Base-by-base conservation (phyloP, 2,113 vertebrate species). In the Oncorhynchus nerka region DNA sequence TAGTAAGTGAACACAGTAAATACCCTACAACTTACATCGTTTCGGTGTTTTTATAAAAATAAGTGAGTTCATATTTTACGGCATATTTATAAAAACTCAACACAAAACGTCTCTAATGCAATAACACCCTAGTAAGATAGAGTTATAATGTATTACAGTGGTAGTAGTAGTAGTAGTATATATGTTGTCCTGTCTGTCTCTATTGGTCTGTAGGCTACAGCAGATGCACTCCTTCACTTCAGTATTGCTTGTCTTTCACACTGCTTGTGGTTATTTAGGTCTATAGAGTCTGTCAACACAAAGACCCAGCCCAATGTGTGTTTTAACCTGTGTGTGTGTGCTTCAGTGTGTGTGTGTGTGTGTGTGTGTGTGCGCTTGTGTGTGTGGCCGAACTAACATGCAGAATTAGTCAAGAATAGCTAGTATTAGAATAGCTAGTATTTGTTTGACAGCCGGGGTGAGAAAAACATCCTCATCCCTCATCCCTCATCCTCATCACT, bases 41-140 rank as follows among this genome's bases (percentile, higher is more conserved):
- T 81, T 81, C 81, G 80, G 79, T 34, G 34, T 34, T 74, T 83
- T 91, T 91, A 91, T 84, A 92, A 91, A 92, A 93, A 93, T 90
- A 92, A 90, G 88, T 91, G 89, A 90, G 83, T 81, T 83, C 80
- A 89, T 85, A 80, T 89, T 86, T 79, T 79, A 81, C 78, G 81
- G 81, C 85, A 34, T 48, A 68, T 79, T 75, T 77, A 69, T 83
- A 79, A 16, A 66, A 79, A 77, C 16, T 34, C n/a, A 86, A 84
- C 68, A 39, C 68, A 78, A 61, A 81, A 73, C 51, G 77, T 55
- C 15, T 55, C 76, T 73, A 76, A 76, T 28, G 76, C 83, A 59
- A 79, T 34, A 51, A 84, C 74, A 75, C 76, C 71, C 75, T 74
- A 26, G 83, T 74, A 13, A 77, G 75, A 57, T 80, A 62, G 79